Conservation (phyloP, 2,888 invertebrate species). For the Graphium colonna region DNA sequence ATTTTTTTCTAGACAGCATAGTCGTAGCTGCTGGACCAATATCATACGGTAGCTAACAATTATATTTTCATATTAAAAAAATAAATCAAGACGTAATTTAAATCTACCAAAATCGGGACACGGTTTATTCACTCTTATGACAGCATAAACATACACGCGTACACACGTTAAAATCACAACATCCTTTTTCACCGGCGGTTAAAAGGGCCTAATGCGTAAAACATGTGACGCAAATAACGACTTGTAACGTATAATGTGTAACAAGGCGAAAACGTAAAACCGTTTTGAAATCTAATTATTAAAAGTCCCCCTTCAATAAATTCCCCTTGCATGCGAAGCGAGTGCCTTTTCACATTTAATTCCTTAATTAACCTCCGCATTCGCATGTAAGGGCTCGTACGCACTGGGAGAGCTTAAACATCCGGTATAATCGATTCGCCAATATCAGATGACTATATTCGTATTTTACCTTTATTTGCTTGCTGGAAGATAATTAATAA, state of each 20-base stretch:
- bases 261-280: background rate
- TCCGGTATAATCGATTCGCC: background rate
- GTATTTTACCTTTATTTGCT: background rate
- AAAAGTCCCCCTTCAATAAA: constrained; percentile 17
- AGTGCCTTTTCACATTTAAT: constrained; percentile 17
- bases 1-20: too few species aligned
- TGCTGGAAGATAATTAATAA: background rate
- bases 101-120: too few species aligned
- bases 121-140: too few species aligned
- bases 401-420: constrained; percentile 1
- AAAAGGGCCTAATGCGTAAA: background rate
- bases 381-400: constrained; percentile 10
- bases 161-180: background rate
- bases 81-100: too few species aligned
- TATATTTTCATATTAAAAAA: too few species aligned
- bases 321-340: constrained; percentile 14
- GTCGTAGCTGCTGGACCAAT: too few species aligned
- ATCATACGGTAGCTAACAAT: too few species aligned
- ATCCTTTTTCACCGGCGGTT: background rate
- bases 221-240: background rate
- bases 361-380: constrained; percentile 20
- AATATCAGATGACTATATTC: background rate
- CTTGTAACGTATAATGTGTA: background rate
- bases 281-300: constrained; percentile 19
- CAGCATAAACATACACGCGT: too few species aligned